Percentiles rank a stretch among this genome's conserved stretches.
Conservation (phyloP, 2,113 vertebrate genomes). For the Camelus dromedarius region DNA sequence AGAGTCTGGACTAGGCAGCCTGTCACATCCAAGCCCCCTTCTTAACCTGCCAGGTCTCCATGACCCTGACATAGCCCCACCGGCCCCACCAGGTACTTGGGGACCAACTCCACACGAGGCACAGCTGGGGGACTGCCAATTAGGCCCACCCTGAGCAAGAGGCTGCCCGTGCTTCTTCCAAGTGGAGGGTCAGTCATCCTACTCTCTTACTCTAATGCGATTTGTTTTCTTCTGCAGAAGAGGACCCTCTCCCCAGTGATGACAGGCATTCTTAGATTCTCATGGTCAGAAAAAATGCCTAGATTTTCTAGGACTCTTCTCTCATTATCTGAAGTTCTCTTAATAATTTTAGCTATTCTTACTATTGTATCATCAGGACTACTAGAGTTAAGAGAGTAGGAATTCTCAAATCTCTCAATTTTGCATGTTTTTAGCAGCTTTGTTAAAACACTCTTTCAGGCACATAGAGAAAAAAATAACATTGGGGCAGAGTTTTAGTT, state of each 20-base stretch:
- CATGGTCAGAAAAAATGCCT: neutral
- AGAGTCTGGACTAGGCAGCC: neutral
- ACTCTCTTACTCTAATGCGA: neutral
- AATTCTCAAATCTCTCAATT: neutral
- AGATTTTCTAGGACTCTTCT: neutral
- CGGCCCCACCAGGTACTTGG: neutral
- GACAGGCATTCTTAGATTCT: neutral
- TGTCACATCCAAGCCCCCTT: neutral
- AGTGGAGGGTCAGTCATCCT: neutral
- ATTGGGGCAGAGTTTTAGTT: neutral
- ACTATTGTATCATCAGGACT: neutral
- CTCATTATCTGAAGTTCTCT: neutral
- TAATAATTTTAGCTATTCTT: neutral
- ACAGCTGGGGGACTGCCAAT: slow-evolving; percentile 58
- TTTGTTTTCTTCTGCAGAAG: neutral
- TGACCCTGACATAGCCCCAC: neutral
- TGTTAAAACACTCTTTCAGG: neutral
- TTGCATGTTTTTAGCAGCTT: neutral
- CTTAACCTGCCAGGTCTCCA: neutral
- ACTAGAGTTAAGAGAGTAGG: neutral
- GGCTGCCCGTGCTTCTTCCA: neutral
- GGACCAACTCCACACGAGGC: neutral
- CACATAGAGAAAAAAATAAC: neutral
- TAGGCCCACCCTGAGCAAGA: neutral
- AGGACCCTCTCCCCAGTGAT: neutral